phyloP scores from a whole-genome alignment of 2,797 vertebrate species.

The Crocodylus rhombifer region DNA sequence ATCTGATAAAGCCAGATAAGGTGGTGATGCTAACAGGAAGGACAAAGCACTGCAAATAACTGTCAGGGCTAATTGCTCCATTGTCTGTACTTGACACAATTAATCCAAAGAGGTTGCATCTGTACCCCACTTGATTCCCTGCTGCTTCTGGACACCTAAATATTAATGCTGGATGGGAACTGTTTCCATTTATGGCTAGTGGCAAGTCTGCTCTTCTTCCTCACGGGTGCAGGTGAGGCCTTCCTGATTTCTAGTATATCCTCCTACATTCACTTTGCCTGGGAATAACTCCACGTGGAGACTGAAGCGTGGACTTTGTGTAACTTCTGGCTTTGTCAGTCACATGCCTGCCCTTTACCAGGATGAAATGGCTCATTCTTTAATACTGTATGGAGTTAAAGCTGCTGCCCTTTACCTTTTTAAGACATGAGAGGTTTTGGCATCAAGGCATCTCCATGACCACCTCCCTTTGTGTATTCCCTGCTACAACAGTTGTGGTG shows the following conservation, averaged over 20 bases:
- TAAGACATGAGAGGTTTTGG: neutral
- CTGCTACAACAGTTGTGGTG: neutral
- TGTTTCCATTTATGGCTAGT: neutral
- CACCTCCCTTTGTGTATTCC: neutral
- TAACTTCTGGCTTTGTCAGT: too few species aligned
- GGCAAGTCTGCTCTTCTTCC: neutral
- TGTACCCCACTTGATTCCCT: neutral
- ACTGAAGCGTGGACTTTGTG: neutral
- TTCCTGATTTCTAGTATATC: neutral
- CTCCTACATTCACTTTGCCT: neutral
- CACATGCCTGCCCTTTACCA: neutral
- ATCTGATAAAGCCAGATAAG: neutral
- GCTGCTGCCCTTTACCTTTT: neutral
- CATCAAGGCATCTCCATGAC: neutral
- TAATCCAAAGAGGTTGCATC: neutral
- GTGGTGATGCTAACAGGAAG: neutral
- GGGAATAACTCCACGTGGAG: neutral
- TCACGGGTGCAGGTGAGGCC: rapidly evolving
- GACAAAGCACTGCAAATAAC: neutral
- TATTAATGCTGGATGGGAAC: neutral
- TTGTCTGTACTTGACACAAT: neutral
- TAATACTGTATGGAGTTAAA: neutral
- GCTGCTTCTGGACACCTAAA: neutral
- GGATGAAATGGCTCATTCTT: neutral
- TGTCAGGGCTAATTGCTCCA: neutral